Evolutionary conservation across 2,888 invertebrate genomes (phyloP), one percentile per base, ranked within the genome.

Genomic region (Tolmerus cingulatus): DNA sequence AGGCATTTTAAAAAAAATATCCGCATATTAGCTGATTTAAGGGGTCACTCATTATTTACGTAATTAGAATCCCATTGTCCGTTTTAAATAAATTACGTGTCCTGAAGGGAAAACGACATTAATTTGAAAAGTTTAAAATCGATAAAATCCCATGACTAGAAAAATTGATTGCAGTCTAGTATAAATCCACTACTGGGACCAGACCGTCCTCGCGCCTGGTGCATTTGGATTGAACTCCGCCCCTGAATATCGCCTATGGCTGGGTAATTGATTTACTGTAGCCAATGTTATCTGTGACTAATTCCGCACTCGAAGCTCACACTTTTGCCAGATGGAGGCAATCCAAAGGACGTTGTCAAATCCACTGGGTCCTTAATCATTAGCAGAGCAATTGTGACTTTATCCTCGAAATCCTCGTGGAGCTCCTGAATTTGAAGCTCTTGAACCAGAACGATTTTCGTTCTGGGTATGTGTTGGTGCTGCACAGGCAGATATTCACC

Each of bases 321-420:
- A 78, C 78, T 43, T 40, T 40, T 78, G 40, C 78, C 43, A 78
- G 23, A 78, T 78, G 40, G 78, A 78, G 78, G 78, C 43, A 78
- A 78, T 78, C 78, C 78, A 78, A 43, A 43, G 23, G 43, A 78
- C 37, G 19, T 43, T 78, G 78, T 78, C 78, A 78, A 78, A 78
- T 46, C 78, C 78, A 78, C 19, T 8, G 40, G 43, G 78, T 43
- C 78, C 78, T 78, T 43, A 78, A 78, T 78, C 78, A 78, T 78
- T 78, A 78, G 78, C 78, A 78, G 78, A 78, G 43, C 78, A 78
- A 78, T 78, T 78, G 78, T 78, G 78, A 78, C 78, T 78, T 78
- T 78, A 78, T 78, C 77, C 77, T 43, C 23, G 43, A 43, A n/a
- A 78, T 37, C 46, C 78, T 78, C 78, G 43, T 66, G 23, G 66